Evolutionary conservation across 92 coral and sea anemone species (phyloP).

Genomic region (Anthopleura xanthogrammica): DNA sequence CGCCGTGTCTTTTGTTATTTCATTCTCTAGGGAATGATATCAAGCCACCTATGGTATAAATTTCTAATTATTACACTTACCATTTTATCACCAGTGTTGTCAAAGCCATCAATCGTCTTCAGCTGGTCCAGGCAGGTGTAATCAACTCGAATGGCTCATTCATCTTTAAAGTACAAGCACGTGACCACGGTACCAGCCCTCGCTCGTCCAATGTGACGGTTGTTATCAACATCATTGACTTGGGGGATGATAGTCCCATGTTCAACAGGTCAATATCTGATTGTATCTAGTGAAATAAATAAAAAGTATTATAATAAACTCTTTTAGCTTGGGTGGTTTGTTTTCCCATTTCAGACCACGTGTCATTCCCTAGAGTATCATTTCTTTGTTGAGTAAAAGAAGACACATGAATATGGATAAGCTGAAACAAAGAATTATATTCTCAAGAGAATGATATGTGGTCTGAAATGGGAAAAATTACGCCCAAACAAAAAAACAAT

Average conservation of each 20-base stretch:
- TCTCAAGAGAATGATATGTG: no score
- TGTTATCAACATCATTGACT: conserved; percentile 62
- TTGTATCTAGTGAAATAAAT: not conserved
- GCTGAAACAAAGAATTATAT: no score
- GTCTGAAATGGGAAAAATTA: no score
- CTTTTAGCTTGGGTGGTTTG: no score
- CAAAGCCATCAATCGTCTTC: conserved; percentile 66
- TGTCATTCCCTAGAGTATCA: no score
- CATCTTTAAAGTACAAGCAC: conserved; percentile 70
- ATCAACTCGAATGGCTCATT: conserved; percentile 73
- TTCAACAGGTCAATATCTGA: conserved; percentile 61
- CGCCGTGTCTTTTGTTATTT: not conserved
- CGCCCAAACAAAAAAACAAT: no score
- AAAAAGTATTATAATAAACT: not conserved
- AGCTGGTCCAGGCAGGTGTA: conserved; percentile 52
- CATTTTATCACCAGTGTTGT: conserved; percentile 49
- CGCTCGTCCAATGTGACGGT: conserved; percentile 68
- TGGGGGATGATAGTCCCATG: conserved; percentile 83
- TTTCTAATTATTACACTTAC: not conserved
- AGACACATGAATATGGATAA: no score
- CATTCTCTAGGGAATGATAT: not conserved
- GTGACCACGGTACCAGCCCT: conserved; percentile 73
- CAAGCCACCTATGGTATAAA: not conserved
- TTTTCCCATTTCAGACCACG: no score
- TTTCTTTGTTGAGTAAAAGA: no score